Conservation (phyloP, 2,888 invertebrate species). For the Dorcus parallelipipedus region DNA sequence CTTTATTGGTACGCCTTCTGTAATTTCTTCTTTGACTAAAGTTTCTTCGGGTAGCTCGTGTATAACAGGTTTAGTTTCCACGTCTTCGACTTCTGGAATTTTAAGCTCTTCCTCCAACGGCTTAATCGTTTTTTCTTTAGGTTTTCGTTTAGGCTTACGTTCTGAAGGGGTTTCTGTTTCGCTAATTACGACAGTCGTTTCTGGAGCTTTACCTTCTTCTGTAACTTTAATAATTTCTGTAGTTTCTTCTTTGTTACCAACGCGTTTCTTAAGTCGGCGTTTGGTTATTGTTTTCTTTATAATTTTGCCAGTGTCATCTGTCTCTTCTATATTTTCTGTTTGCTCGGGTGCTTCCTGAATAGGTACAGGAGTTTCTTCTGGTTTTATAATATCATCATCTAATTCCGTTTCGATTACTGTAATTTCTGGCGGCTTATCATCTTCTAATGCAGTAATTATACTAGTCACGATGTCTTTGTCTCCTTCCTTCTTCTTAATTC, state of each 20-base stretch:
- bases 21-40: conserved; percentile 30
- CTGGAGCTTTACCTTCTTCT: conserved; percentile 39
- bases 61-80: conserved; percentile 16
- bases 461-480: conserved; percentile 40
- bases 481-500: conserved; percentile 40
- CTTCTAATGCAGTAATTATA: conserved; percentile 36
- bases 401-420: conserved; percentile 38
- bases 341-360: conserved; percentile 29
- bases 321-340: conserved; percentile 26
- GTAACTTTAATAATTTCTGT: conserved; percentile 47
- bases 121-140: conserved; percentile 10
- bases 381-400: conserved; percentile 45
- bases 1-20: conserved; percentile 35
- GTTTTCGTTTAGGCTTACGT: conserved; percentile 14
- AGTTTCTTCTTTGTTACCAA: conserved; percentile 32
- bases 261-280: conserved; percentile 20
- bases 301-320: conserved; percentile 20
- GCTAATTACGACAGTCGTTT: conserved; percentile 36
- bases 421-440: conserved; percentile 46
- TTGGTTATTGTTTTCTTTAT: conserved; percentile 33
- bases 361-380: conserved; percentile 40
- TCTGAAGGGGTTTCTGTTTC: conserved; percentile 19
- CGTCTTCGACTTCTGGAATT: conserved; percentile 2
- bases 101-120: conserved; percentile 13
- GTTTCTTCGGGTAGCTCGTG: conserved; percentile 32